Percentiles rank a stretch among this genome's conserved stretches.
These are phyloP conservation scores for Mythimna pallens DNA, from an alignment of 2,888 invertebrate genomes.

Conservation along the genomic window DNA sequence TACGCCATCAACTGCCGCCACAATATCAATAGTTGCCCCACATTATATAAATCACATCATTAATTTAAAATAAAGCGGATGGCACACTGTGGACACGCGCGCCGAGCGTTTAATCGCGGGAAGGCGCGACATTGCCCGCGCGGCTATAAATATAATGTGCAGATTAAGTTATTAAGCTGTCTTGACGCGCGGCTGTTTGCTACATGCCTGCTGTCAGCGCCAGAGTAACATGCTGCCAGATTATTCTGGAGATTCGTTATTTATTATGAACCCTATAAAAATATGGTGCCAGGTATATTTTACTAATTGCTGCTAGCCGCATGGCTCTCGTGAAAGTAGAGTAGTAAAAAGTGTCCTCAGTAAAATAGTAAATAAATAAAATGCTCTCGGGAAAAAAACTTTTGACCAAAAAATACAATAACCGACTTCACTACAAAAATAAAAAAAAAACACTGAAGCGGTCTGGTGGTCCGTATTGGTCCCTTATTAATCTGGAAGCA, in stretches of 20 bases:
- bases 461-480: too few relatives aligned
- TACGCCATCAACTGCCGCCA: background rate
- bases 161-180: conserved; percentile 69
- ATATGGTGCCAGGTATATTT: background rate
- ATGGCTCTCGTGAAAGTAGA: too few relatives aligned
- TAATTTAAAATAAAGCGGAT: conserved; percentile 23
- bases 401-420: too few relatives aligned
- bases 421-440: too few relatives aligned
- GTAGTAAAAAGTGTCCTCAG: too few relatives aligned
- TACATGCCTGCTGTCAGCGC: conserved; percentile 41
- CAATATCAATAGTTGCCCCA: conserved; percentile 7
- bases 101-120: conserved; percentile 47
- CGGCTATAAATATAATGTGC: conserved; percentile 61
- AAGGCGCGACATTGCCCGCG: conserved; percentile 40
- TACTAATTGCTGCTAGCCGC: too few relatives aligned
- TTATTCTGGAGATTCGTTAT: conserved; percentile 33
- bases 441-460: too few relatives aligned
- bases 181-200: conserved; percentile 58
- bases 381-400: too few relatives aligned
- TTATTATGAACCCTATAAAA: conserved; percentile 7
- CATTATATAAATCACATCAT: conserved; percentile 15
- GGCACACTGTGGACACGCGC: conserved; percentile 36
- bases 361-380: too few relatives aligned
- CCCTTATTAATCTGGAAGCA: too few relatives aligned
- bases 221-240: conserved; percentile 24